A percentile compares a stretch with the other conserved stretches of the same genome.
phyloP scores from a whole-genome alignment of 37 sponge, comb jelly and placozoan genomes.

The Corticium candelabrum region DNA sequence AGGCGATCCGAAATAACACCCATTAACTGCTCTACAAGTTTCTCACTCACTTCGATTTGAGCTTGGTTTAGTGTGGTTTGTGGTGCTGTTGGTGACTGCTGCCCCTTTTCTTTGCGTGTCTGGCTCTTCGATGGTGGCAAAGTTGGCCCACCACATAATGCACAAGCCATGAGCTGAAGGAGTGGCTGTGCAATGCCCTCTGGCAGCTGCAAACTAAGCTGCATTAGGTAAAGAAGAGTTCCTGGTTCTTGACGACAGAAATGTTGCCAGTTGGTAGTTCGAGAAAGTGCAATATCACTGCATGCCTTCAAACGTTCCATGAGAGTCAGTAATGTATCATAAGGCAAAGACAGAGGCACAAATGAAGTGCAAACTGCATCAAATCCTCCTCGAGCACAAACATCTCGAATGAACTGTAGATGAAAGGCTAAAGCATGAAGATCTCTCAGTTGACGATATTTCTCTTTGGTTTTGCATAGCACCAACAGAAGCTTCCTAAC shows the following conservation, averaged over 20 bases:
- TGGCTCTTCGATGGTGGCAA: background rate
- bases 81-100: background rate
- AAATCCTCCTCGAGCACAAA: slow-evolving; percentile 23
- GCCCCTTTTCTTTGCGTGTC: background rate
- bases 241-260: slow-evolving; percentile 58
- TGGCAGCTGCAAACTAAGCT: slow-evolving; percentile 36
- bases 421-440: slow-evolving; percentile 21
- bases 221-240: slow-evolving; percentile 43
- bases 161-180: slow-evolving; percentile 47
- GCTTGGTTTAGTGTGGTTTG: background rate
- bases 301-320: slow-evolving; percentile 62
- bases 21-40: slow-evolving; percentile 34
- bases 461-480: slow-evolving; percentile 79
- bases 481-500: slow-evolving; percentile 47
- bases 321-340: slow-evolving; percentile 42
- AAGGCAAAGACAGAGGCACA: slow-evolving; percentile 36
- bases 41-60: slow-evolving; percentile 13
- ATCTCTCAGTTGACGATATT: slow-evolving; percentile 59
- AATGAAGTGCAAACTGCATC: slow-evolving; percentile 1
- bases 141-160: slow-evolving; percentile 41
- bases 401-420: background rate
- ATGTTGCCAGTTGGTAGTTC: slow-evolving; percentile 71
- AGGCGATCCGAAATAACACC: slow-evolving; percentile 18
- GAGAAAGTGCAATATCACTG: slow-evolving; percentile 41
- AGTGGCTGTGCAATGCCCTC: slow-evolving; percentile 61